Percentiles rank a stretch among this genome's conserved stretches.
Conservation (phyloP, 2,113 vertebrate species). For the Callorhinus ursinus region DNA sequence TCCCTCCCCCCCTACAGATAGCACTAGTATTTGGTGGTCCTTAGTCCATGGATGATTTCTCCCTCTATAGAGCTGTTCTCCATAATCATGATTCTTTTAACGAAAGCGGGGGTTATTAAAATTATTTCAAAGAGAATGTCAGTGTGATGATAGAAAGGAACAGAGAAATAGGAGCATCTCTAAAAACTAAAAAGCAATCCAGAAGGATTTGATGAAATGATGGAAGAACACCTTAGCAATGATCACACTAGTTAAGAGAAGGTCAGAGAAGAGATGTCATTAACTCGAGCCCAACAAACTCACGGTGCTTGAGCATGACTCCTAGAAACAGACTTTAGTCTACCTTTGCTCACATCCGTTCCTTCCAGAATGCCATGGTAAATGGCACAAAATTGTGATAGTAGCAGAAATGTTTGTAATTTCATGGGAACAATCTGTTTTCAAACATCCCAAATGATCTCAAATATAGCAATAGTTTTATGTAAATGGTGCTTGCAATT, state of each 20-base stretch:
- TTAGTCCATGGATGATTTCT: neutral
- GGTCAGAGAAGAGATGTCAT: neutral
- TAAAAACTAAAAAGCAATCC: neutral
- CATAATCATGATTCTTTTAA: slow-evolving; percentile 28
- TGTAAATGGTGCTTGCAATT: slow-evolving; percentile 65
- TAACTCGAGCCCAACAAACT: neutral
- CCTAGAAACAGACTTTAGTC: neutral
- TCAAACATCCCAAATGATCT: slow-evolving; percentile 59
- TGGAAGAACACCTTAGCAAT: neutral
- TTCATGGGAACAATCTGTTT: slow-evolving; percentile 71
- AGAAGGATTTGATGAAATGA: neutral
- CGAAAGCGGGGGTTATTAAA: neutral
- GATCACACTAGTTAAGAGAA: neutral
- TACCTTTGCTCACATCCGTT: slow-evolving; percentile 43
- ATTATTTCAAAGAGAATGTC: slow-evolving; percentile 44
- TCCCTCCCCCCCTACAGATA: neutral
- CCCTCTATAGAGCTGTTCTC: neutral
- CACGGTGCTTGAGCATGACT: neutral
- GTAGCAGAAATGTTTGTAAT: slow-evolving; percentile 63
- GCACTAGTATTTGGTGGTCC: neutral
- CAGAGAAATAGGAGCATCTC: slow-evolving; percentile 3
- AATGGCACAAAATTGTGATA: slow-evolving; percentile 48
- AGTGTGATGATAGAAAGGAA: slow-evolving; percentile 7
- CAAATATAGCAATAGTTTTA: slow-evolving; percentile 70
- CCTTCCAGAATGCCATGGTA: slow-evolving; percentile 54